Conservation (phyloP, 1,140 invertebrate species). For the Microplitis mediator region DNA sequence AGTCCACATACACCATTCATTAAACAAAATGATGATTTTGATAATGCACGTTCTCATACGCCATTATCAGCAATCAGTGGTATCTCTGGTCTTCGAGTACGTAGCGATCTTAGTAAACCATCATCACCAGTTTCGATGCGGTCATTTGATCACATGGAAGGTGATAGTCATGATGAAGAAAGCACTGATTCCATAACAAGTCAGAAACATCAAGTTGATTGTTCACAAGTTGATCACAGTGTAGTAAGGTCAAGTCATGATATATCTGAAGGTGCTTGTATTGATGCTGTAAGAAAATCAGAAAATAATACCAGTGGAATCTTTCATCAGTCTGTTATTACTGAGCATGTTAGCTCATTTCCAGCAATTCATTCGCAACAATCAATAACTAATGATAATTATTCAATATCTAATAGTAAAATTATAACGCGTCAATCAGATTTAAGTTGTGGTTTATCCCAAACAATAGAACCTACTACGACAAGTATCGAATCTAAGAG, state of each 20-base stretch:
- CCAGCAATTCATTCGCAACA: conserved; percentile 43
- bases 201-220: conserved; percentile 58
- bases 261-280: conserved; percentile 25
- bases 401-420: conserved; percentile 39
- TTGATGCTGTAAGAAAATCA: conserved; percentile 31
- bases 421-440: conserved; percentile 41
- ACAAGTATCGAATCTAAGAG: conserved; percentile 51
- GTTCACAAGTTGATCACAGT: conserved; percentile 34
- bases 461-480: conserved; percentile 46
- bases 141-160: conserved; percentile 10
- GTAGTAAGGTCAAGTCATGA: conserved; percentile 34
- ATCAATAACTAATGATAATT: conserved; percentile 43
- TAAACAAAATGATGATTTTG: conserved; percentile 35
- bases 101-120: conserved; percentile 43
- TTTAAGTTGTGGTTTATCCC: conserved; percentile 33
- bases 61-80: conserved; percentile 45
- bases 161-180: conserved; percentile 36
- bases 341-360: conserved; percentile 49
- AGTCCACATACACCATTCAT: conserved; percentile 46
- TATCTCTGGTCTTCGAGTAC: conserved; percentile 46
- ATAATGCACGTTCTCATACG: conserved; percentile 43
- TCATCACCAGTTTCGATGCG: conserved; percentile 46
- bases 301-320: conserved; percentile 28
- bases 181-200: conserved; percentile 48
- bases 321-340: conserved; percentile 49